These are phyloP conservation scores for Megaceryle torquata DNA, from an alignment of 2,113 vertebrate species.

Conservation along the genomic window DNA sequence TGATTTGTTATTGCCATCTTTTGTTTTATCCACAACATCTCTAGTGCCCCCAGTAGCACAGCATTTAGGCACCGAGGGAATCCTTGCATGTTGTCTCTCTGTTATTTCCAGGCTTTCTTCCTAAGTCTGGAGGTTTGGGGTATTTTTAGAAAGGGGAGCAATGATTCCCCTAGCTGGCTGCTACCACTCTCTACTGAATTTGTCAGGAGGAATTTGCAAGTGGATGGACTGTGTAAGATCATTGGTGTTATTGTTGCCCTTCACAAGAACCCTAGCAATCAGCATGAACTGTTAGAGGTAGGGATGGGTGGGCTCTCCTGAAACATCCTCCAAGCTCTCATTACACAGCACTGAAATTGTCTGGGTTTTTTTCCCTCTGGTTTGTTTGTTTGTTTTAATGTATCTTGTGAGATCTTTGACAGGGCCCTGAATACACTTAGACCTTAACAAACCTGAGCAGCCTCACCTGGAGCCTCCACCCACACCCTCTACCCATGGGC, in stretches of 20 bases:
- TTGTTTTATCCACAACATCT: neutral
- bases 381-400: neutral
- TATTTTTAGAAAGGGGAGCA: neutral
- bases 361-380: neutral
- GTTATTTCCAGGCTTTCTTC: neutral
- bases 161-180: neutral
- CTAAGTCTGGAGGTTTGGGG: neutral
- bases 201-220: neutral
- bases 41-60: neutral
- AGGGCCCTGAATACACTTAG: neutral
- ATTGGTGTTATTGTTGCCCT: neutral
- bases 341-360: neutral
- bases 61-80: neutral
- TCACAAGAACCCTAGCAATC: neutral
- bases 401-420: neutral
- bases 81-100: neutral
- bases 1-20: neutral
- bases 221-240: neutral
- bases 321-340: neutral
- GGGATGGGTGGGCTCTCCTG: neutral
- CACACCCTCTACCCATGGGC: neutral
- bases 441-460: neutral
- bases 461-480: neutral
- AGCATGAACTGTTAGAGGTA: neutral
- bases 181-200: neutral